Evolutionary conservation across 1,140 invertebrate genomes (phyloP).

Genomic region (Zaprionus taronus): DNA sequence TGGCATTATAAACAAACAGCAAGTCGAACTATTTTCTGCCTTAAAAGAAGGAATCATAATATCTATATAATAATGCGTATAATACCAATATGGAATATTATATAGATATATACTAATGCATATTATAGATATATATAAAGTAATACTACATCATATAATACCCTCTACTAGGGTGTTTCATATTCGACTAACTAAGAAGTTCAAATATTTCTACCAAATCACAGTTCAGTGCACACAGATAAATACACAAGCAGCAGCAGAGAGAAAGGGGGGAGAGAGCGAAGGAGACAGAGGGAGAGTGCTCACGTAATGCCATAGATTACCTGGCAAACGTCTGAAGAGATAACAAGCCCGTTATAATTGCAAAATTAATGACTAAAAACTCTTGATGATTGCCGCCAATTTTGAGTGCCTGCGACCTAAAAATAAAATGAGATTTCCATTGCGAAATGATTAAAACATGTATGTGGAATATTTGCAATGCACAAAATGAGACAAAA

Average conservation of each 20-base stretch:
- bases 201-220: background rate
- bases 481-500: background rate
- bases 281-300: background rate
- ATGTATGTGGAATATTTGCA: background rate
- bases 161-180: background rate
- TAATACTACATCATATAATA: background rate
- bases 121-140: background rate
- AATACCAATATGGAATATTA: no score
- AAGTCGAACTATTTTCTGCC: no score
- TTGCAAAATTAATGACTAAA: slow-evolving; percentile 1
- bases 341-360: background rate
- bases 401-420: background rate
- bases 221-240: slow-evolving; percentile 9
- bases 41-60: no score
- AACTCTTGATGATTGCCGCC: background rate
- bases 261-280: background rate
- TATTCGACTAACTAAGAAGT: background rate
- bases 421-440: background rate
- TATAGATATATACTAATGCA: no score
- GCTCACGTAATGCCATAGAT: background rate
- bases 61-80: no score
- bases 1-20: no score
- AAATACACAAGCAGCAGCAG: background rate
- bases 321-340: background rate
- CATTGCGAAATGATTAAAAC: background rate